These are phyloP conservation scores for Ameiurus melas DNA, from an alignment of 2,113 vertebrate genomes.

Conservation along the genomic window DNA sequence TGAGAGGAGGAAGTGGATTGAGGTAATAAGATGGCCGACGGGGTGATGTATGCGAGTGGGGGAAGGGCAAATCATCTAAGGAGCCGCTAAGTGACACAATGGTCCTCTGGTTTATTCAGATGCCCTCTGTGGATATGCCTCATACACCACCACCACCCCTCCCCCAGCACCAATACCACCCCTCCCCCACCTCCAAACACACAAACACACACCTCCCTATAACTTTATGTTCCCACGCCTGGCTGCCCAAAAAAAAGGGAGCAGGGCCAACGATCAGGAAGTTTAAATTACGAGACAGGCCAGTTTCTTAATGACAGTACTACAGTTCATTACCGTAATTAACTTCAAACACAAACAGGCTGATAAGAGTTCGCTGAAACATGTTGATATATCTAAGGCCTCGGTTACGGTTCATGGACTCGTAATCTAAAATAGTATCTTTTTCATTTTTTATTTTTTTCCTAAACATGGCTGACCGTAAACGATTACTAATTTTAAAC, in stretches of 20 bases:
- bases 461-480: background rate
- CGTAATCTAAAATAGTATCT: background rate
- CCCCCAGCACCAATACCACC: no score
- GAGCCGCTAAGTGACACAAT: conserved; percentile 27
- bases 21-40: background rate
- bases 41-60: conserved; percentile 10
- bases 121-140: conserved; percentile 27
- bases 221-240: conserved; percentile 42
- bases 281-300: conserved; percentile 34
- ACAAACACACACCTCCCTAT: background rate
- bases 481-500: background rate
- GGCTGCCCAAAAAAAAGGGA: conserved; percentile 8
- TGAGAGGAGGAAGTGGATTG: conserved; percentile 32
- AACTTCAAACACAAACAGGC: conserved; percentile 28
- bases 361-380: conserved; percentile 23
- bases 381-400: conserved; percentile 6
- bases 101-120: conserved; percentile 44
- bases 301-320: conserved; percentile 27
- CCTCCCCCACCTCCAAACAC: background rate
- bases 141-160: background rate
- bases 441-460: background rate
- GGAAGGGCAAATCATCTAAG: conserved; percentile 24
- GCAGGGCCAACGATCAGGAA: background rate
- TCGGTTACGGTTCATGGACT: background rate
- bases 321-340: conserved; percentile 38